phyloP scores from a whole-genome alignment of 2,797 vertebrate species.

The Rhinatrema bivittatum region DNA sequence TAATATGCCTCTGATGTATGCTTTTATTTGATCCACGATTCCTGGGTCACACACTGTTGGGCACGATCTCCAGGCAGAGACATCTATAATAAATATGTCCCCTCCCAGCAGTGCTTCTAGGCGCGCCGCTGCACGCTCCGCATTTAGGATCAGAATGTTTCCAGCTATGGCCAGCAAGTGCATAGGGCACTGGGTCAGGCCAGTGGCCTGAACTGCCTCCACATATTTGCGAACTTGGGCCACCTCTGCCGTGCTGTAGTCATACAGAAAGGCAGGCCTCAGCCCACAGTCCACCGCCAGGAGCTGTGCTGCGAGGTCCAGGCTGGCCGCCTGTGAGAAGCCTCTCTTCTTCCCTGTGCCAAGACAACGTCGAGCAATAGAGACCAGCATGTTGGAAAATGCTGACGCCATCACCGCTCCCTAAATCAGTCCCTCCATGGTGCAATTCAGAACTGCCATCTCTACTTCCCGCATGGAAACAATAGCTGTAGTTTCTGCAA shows the following conservation, averaged over 20 bases:
- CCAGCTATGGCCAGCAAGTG: constrained; percentile 60
- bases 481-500: too few species aligned
- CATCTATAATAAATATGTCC: constrained; percentile 54
- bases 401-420: constrained; percentile 9
- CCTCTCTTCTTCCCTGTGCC: constrained; percentile 37
- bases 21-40: constrained; percentile 28
- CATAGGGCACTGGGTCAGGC: constrained; percentile 48
- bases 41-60: constrained; percentile 41
- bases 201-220: constrained; percentile 46
- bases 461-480: too few species aligned
- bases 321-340: constrained; percentile 45
- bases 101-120: constrained; percentile 43
- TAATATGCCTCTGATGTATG: constrained; percentile 42
- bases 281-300: constrained; percentile 70
- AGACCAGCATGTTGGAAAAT: constrained; percentile 43
- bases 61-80: constrained; percentile 47
- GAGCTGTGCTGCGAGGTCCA: constrained; percentile 71
- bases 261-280: constrained; percentile 81
- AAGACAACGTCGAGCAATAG: constrained; percentile 43
- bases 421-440: neutral
- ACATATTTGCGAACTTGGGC: constrained; percentile 67
- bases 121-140: constrained; percentile 20
- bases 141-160: constrained; percentile 59
- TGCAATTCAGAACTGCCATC: neutral
- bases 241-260: constrained; percentile 53